These are phyloP conservation scores for Listrodromus nycthemerus DNA, from an alignment of 2,888 invertebrate species.

Conservation along the genomic window DNA sequence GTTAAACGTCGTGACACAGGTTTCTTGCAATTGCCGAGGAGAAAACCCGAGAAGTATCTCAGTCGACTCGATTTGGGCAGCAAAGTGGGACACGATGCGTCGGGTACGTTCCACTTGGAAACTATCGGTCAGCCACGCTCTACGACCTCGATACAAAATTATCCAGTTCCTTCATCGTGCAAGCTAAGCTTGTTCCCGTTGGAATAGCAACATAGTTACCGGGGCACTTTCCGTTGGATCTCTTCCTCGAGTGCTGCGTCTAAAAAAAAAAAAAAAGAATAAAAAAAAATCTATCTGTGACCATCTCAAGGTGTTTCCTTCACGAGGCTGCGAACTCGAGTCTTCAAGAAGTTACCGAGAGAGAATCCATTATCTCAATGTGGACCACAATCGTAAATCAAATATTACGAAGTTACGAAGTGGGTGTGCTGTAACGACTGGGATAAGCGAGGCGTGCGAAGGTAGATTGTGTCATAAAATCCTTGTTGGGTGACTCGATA, in stretches of 20 bases:
- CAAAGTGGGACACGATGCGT: conserved; percentile 55
- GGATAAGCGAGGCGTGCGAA: conserved; percentile 1
- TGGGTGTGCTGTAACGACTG: background rate
- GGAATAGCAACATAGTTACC: background rate
- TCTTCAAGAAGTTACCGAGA: background rate
- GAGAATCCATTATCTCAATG: background rate
- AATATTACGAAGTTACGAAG: background rate
- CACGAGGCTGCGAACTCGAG: background rate
- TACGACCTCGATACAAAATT: conserved; percentile 28
- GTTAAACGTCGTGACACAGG: conserved; percentile 2
- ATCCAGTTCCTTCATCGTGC: background rate
- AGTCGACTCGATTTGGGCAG: conserved; percentile 13
- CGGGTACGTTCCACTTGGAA: conserved; percentile 48
- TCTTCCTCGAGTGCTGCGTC: background rate
- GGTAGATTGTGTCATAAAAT: conserved; percentile 7
- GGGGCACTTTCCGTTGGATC: background rate
- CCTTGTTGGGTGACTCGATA: conserved; percentile 37
- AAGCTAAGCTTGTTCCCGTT: background rate
- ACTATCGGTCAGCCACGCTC: conserved; percentile 13
- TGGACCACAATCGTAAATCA: background rate
- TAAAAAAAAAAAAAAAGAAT: background rate
- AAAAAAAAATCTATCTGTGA: background rate
- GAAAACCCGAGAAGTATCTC: background rate
- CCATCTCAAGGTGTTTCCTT: no score
- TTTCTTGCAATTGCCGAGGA: conserved; percentile 3